Percentiles rank a stretch among this genome's conserved stretches.
Evolutionary conservation across 2,888 invertebrate genomes (phyloP).

Genomic region (Hemistola chrysoprasaria): DNA sequence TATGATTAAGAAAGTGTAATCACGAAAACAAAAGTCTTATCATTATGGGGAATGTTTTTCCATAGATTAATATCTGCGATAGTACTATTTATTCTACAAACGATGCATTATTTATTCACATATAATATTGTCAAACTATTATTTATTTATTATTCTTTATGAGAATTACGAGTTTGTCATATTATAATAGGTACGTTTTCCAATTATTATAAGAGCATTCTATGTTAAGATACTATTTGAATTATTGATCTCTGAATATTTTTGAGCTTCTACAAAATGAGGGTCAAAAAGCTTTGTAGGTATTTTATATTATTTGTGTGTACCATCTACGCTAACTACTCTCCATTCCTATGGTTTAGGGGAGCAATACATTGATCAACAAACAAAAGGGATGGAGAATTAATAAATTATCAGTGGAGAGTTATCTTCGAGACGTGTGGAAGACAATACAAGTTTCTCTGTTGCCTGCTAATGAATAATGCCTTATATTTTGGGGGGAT

Average conservation of each 20-base stretch:
- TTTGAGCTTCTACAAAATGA: too few species aligned
- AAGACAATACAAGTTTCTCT: slow-evolving; percentile 50
- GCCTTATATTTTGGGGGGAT: slow-evolving; percentile 47
- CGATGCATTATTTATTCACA: too few species aligned
- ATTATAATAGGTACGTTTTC: too few species aligned
- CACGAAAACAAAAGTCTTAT: slow-evolving; percentile 79
- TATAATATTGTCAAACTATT: too few species aligned
- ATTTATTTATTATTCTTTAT: too few species aligned
- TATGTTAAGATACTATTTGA: too few species aligned
- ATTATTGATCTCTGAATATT: too few species aligned
- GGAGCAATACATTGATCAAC: slow-evolving; percentile 60
- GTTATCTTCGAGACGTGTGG: slow-evolving; percentile 50
- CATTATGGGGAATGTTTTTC: slow-evolving; percentile 49
- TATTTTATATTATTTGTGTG: slow-evolving; percentile 5
- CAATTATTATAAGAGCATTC: too few species aligned
- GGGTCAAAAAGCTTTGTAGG: too few species aligned
- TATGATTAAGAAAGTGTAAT: slow-evolving; percentile 79
- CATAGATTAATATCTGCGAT: slow-evolving; percentile 17
- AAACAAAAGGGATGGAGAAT: slow-evolving; percentile 65
- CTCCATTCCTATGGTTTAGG: slow-evolving; percentile 28
- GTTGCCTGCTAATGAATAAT: slow-evolving; percentile 53
- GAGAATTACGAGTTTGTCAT: too few species aligned
- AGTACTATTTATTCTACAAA: too few species aligned
- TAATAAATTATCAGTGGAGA: slow-evolving; percentile 73
- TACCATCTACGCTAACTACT: slow-evolving; percentile 29